Base-by-base conservation (phyloP, 2,113 vertebrate species). In the Actenoides hombroni region DNA sequence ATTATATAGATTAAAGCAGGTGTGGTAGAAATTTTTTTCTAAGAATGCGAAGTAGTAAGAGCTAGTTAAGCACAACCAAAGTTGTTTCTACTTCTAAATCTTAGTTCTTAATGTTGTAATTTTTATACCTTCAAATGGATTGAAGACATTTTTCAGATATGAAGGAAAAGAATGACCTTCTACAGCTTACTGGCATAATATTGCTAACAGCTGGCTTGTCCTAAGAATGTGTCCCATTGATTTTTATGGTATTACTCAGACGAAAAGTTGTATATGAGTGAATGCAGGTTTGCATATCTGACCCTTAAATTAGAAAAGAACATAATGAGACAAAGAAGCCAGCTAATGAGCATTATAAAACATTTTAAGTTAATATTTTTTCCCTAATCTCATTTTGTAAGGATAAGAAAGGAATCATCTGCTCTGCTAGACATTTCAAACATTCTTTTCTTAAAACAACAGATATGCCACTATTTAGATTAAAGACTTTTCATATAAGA, bases 381-480 rank as follows among this genome's bases (percentile, higher is more conserved):
- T 15, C 13, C 39, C 37, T 65, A 31, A 40, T 82, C 56, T 92
- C 24, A 15, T 46, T 39, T 46, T 59, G 39, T 51, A 68, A 64
- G 8, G 42, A 35, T 68, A 67, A 78, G 42, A 65, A 88, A 83
- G 23, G 29, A 64, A 81, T 90, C n/a, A 54, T 39, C 76, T 86
- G 16, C 69, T 90, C 60, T 81, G 53, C 48, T 86, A 93, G 51
- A 94, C 93, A 80, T 88, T 78, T 78, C 74, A 92, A 60, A 78
- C 16, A 59, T 56, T 6, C 23, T 82, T 89, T 89, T 69, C 59
- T 83, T 82, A 57, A 91, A 88, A 92, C 46, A 92, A 60, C 9
- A 84, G 69, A 57, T 69, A 67, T 3, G 16, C 25, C 82, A 13
- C 37, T 92, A 16, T 78, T 94, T 83, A 40, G 40, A 40, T 40